phyloP scores from a whole-genome alignment of 2,888 invertebrate species.

The Acanthopleura granulata region DNA sequence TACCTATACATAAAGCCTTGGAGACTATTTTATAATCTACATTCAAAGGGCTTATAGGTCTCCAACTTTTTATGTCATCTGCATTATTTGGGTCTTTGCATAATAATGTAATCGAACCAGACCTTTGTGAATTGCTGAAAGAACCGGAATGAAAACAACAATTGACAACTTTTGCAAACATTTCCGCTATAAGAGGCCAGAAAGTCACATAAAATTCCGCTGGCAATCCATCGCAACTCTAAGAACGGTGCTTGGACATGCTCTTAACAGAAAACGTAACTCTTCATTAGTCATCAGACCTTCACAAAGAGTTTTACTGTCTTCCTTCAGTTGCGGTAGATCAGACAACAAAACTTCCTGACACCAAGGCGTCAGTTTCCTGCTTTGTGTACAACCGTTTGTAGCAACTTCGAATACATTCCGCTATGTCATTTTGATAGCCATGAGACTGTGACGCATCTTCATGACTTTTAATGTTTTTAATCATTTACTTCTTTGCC shows the following conservation, averaged over 20 bases:
- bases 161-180: conserved; percentile 1
- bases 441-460: not conserved
- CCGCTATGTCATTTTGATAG: not conserved
- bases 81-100: conserved; percentile 6
- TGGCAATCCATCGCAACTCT: not conserved
- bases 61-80: conserved; percentile 5
- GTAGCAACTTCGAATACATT: not conserved
- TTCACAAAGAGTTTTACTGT: not conserved
- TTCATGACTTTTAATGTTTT: not conserved
- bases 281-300: not conserved
- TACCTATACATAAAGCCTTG: not conserved
- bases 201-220: conserved; percentile 14
- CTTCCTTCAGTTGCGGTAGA: not conserved
- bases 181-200: conserved; percentile 7
- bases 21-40: conserved; percentile 16
- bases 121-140: not conserved
- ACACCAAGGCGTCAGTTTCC: conserved; percentile 1
- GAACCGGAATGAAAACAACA: not conserved
- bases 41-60: not conserved
- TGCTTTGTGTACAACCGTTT: not conserved
- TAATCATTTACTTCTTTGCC: not conserved
- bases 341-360: not conserved
- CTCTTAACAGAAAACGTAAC: not conserved
- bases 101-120: conserved; percentile 1
- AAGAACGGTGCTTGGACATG: not conserved